Evolutionary conservation across 2,113 vertebrate genomes (phyloP).

Genomic region (Rhinolophus ferrumequinum): DNA sequence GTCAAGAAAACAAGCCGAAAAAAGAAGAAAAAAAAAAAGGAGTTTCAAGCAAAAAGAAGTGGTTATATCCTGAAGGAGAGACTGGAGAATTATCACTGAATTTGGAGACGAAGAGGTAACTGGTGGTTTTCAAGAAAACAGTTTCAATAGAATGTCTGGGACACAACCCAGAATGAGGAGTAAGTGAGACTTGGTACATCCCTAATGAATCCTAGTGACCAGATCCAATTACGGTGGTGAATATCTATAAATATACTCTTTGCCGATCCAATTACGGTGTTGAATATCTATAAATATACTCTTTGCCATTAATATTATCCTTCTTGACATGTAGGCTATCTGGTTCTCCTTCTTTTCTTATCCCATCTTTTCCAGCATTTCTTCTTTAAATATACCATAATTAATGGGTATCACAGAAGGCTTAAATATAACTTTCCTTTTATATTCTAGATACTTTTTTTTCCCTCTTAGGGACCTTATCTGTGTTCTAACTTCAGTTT

Average conservation of each 20-base stretch:
- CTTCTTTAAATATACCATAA: neutral
- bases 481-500: neutral
- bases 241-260: neutral
- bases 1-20: neutral
- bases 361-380: neutral
- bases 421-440: neutral
- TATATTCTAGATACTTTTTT: neutral
- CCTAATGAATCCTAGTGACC: neutral
- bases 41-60: neutral
- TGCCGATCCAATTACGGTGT: neutral
- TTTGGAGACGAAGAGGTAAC: neutral
- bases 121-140: neutral
- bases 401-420: neutral
- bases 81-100: neutral
- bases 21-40: neutral
- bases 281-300: neutral
- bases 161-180: neutral
- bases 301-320: neutral
- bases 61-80: neutral
- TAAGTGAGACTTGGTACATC: neutral
- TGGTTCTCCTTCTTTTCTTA: neutral
- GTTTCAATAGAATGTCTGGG: neutral
- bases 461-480: neutral
- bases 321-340: accelerated
- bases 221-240: neutral